Percentiles rank a stretch among this genome's conserved stretches.
Conservation (phyloP, 2,797 vertebrate genomes). For the Scolopax bukidnonensis region DNA sequence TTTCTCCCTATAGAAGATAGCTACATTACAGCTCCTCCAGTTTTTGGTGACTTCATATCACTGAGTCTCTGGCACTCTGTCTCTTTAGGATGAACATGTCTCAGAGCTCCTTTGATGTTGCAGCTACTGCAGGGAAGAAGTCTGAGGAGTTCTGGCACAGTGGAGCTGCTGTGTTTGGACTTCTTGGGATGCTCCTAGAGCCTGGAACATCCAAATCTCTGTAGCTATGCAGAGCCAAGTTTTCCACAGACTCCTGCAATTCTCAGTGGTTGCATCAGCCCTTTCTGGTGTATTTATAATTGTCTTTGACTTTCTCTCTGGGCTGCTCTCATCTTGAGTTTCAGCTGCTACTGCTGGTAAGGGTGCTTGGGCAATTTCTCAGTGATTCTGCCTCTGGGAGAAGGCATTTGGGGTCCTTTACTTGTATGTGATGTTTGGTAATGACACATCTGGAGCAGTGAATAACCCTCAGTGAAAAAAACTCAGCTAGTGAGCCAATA, state of each 20-base stretch:
- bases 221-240: background rate
- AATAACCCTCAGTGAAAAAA: background rate
- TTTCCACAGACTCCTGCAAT: background rate
- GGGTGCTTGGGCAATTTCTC: background rate
- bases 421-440: background rate
- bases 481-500: background rate
- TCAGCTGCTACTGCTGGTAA: background rate
- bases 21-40: background rate
- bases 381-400: background rate
- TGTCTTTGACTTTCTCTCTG: background rate
- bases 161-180: background rate
- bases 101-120: background rate
- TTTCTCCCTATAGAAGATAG: background rate
- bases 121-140: background rate
- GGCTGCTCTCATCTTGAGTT: background rate
- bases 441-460: background rate
- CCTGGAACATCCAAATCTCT: background rate
- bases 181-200: background rate
- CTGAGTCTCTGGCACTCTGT: background rate
- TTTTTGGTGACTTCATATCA: background rate
- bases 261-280: background rate
- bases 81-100: background rate
- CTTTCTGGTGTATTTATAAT: background rate
- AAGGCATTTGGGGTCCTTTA: background rate
- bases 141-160: background rate